Conservation (phyloP, 1,140 invertebrate species). For the Colletes latitarsis region DNA sequence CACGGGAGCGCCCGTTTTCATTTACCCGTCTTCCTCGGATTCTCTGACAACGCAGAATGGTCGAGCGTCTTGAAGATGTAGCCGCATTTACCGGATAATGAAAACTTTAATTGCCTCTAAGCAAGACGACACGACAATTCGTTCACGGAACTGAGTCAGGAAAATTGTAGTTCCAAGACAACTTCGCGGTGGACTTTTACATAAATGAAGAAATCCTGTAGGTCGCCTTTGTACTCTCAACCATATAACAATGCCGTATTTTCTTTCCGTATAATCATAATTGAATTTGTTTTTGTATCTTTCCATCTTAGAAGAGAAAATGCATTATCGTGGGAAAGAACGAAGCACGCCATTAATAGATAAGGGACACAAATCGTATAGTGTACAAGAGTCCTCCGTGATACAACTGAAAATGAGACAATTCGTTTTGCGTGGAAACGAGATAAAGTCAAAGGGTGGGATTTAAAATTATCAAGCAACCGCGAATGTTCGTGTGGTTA, state of each 20-base stretch:
- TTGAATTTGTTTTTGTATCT: conserved; percentile 37
- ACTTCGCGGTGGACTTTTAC: conserved; percentile 32
- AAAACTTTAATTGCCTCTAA: conserved; percentile 52
- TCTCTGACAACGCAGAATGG: conserved; percentile 17
- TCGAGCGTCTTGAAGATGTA: conserved; percentile 21
- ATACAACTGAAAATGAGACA: not conserved
- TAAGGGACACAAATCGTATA: not conserved
- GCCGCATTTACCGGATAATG: conserved; percentile 44
- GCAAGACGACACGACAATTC: conserved; percentile 43
- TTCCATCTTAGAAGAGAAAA: not conserved
- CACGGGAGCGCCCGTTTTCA: not conserved
- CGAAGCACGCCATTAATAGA: conserved; percentile 9
- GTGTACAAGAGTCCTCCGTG: not conserved
- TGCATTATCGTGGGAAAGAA: not conserved
- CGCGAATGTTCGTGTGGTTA: no score
- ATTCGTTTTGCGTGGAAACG: no score
- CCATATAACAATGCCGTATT: conserved; percentile 9
- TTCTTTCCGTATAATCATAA: conserved; percentile 19
- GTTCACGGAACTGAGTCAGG: conserved; percentile 9
- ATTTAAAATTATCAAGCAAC: no score
- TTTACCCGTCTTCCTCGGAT: not conserved
- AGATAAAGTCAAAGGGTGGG: no score
- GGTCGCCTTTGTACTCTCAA: conserved; percentile 24
- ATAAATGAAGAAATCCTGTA: conserved; percentile 39
- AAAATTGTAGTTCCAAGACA: conserved; percentile 28